Conservation (phyloP, 2,113 vertebrate genomes). For the Litocranius walleri region DNA sequence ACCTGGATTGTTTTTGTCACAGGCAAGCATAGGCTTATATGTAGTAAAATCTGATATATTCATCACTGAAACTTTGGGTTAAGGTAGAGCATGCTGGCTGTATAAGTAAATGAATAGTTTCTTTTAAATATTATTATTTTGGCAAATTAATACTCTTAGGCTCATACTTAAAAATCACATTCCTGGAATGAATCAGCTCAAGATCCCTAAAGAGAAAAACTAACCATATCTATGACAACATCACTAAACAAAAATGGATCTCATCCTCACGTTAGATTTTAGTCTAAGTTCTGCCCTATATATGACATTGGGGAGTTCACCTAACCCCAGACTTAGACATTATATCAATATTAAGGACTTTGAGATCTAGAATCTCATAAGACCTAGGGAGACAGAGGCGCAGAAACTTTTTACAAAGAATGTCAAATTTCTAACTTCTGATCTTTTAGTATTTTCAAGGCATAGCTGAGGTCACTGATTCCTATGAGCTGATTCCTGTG, state of each 20-base stretch:
- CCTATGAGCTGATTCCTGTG: neutral
- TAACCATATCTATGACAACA: neutral
- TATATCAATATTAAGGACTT: neutral
- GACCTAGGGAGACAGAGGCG: neutral
- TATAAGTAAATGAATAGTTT: neutral
- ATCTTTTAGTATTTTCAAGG: conserved; percentile 59
- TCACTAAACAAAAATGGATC: neutral
- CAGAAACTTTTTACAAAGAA: conserved; percentile 24
- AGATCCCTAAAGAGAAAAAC: neutral
- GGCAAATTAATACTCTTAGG: neutral
- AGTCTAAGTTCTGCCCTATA: neutral
- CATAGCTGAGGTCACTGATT: conserved; percentile 1
- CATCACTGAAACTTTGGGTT: neutral
- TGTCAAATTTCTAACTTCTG: conserved; percentile 47
- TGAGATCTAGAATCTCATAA: neutral
- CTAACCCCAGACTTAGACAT: neutral
- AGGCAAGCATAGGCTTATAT: conserved; percentile 4
- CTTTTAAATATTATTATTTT: conserved; percentile 7
- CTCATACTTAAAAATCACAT: neutral
- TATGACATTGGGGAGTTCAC: neutral
- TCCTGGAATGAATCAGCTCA: neutral
- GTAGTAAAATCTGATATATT: neutral
- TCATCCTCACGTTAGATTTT: neutral
- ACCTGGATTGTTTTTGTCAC: neutral
- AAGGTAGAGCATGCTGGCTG: neutral